Base-by-base conservation (phyloP, 2,113 vertebrate genomes). In the Struthio camelus region DNA sequence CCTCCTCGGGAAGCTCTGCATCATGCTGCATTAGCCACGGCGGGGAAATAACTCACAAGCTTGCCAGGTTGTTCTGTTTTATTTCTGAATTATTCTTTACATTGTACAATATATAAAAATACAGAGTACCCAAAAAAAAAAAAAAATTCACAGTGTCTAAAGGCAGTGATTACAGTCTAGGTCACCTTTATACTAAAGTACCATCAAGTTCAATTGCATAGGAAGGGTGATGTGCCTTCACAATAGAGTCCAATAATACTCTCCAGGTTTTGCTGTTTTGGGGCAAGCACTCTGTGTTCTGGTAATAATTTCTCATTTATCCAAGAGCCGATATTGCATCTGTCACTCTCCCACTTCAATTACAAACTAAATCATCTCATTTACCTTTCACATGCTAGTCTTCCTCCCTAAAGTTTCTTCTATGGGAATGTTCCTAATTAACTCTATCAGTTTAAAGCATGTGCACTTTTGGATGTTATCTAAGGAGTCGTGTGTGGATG, bases 21-120 rank as follows among this genome's bases (percentile, higher is more conserved):
- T 28, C 2, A 0, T 30, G 0, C 0, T 0, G 0, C 10, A 1
- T 8, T 24, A 48, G 9, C 44, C 78, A 28, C 0, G 0, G 34
- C 32, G 9, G 28, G 44, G 40, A 85, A 96, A 89, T 19, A 89
- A 97, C 34, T 40, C 85, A 50, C 66, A 80, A 78, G 32, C 32
- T 61, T 51, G 40, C 89, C 81, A 90, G 93, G 87, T 95, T 96
- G 97, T 98, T 98, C 92, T 97, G 87, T 85, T 98, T 98, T 97
- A 96, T 97, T 98, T 98, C 93, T 92, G 95, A 97, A 97, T 98
- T 99, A 89, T 98, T 98, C 98, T 99, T 99, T 98, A 98, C 98
- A 98, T 98, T 99, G 98, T 99, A 99, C 98, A 99, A 99, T 99
- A 98, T 99, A 99, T 98, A 99, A 99, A 99, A 99, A 99, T 99